Evolutionary conservation across 2,113 vertebrate species (phyloP).

Genomic region (Choloepus hoffmanni): DNA sequence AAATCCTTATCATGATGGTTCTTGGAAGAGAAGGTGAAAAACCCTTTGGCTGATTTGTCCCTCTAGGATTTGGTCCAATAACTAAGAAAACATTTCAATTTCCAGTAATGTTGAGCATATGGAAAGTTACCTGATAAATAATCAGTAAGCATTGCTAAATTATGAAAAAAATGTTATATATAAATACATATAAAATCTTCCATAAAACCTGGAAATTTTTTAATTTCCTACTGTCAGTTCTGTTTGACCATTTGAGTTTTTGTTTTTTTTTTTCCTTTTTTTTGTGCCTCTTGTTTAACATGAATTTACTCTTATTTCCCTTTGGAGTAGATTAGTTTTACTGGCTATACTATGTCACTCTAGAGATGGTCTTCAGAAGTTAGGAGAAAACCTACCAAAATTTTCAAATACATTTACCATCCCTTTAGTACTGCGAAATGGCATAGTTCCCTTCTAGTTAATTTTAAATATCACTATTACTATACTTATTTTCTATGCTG

Average conservation of each 20-base stretch:
- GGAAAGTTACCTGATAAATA: not conserved
- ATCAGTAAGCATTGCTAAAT: not conserved
- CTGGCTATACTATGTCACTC: not conserved
- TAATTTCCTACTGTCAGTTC: too few species aligned
- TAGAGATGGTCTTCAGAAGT: not conserved
- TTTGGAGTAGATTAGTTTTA: not conserved
- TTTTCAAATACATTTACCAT: not conserved
- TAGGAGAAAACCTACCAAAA: not conserved
- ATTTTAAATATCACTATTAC: not conserved
- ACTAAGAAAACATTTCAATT: not conserved
- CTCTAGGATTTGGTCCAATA: not conserved
- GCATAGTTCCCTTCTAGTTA: not conserved
- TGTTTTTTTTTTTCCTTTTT: not conserved
- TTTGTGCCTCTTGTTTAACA: not conserved
- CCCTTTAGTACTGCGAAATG: not conserved
- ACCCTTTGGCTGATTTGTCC: not conserved
- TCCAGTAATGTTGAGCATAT: not conserved
- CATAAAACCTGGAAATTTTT: not conserved
- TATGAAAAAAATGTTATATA: not conserved
- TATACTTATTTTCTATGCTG: not conserved
- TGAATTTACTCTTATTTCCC: not conserved
- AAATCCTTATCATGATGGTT: not conserved
- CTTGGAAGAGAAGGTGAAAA: not conserved
- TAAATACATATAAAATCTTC: not conserved
- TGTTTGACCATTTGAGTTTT: not conserved